Evolutionary conservation across 2,797 vertebrate genomes (phyloP), one percentile per base, ranked within the genome.

Genomic region (Brachyrhaphis roseni): DNA sequence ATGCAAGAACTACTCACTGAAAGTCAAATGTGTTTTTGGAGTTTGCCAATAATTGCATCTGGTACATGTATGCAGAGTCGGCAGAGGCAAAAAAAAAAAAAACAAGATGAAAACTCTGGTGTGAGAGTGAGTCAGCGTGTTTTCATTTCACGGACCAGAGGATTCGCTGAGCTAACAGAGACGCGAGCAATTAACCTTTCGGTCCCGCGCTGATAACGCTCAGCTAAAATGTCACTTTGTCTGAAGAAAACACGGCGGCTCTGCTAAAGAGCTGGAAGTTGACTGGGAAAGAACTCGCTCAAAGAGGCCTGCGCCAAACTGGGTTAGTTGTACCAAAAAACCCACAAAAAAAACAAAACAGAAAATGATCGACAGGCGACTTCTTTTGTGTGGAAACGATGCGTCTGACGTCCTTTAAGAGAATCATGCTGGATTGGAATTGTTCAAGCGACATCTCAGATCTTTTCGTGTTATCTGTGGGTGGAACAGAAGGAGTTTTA

Each of bases 151-250:
- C 34, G 86, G 79, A 90, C 90, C 88, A 86, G 82, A 81, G 85
- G 82, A 74, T 75, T 78, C 78, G 28, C 76, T 18, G 31, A 43
- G 72, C 83, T 84, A 84, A 86, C 84, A 80, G 87, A 86, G 64
- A 86, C 31, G 70, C 55, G 43, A 83, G 86, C 88, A 94, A 93
- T 94, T 92, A 93, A 94, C 94, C 93, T 94, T 92, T 90, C 6
- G 79, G 76, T 78, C 72, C 47, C 2, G 55, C 59, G 85, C 86
- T 81, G 82, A 93, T 80, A 82, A 77, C 0, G 82, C 72, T 76
- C 8, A 3, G 81, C 73, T 82, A 39, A 89, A 89, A 90, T 86
- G 85, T 90, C 85, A 89, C 80, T 76, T 77, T 64, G 79, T 84
- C 57, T 76, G 78, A 20, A 64, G 74, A 81, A 77, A 74, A 74